Conservation (phyloP, 1,140 invertebrate genomes). For the Orchesella cincta region DNA sequence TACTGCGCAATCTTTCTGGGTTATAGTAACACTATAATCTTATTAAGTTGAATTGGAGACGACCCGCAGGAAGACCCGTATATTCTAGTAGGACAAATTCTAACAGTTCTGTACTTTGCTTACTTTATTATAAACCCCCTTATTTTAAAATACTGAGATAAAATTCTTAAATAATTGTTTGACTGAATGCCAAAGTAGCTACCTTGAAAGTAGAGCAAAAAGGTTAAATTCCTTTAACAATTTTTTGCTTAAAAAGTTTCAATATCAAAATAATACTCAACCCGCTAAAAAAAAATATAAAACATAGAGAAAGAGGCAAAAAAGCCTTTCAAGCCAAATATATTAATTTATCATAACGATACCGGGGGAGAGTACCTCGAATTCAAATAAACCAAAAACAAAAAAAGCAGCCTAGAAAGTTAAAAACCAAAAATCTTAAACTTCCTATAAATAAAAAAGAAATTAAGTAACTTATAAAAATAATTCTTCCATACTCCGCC, state of each 20-base stretch:
- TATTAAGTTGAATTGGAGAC: constrained; percentile 69
- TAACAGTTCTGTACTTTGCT: constrained; percentile 60
- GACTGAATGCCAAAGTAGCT: constrained; percentile 62
- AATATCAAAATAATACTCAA: not conserved
- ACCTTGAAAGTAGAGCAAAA: constrained; percentile 68
- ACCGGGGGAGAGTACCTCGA: constrained; percentile 45
- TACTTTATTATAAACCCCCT: constrained; percentile 59
- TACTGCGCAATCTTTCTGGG: constrained; percentile 67
- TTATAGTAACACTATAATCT: constrained; percentile 59
- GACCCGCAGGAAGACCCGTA: constrained; percentile 65
- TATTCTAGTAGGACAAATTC: constrained; percentile 63
- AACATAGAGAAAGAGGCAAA: constrained; percentile 42
- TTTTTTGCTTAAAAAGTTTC: constrained; percentile 27
- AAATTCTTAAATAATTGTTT: constrained; percentile 59
- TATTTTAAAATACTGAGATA: constrained; percentile 60
- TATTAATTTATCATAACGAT: constrained; percentile 51
- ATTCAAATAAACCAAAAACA: constrained; percentile 46
- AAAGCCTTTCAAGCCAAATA: constrained; percentile 49
- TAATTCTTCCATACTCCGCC: constrained; percentile 68
- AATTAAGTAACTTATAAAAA: constrained; percentile 65
- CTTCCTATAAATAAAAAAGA: constrained; percentile 60
- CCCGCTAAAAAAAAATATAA: constrained; percentile 41
- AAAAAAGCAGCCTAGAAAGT: constrained; percentile 29
- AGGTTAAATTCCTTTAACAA: constrained; percentile 52
- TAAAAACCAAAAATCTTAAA: constrained; percentile 58